Conservation (phyloP, 2,113 vertebrate genomes). For the Rhea pennata region DNA sequence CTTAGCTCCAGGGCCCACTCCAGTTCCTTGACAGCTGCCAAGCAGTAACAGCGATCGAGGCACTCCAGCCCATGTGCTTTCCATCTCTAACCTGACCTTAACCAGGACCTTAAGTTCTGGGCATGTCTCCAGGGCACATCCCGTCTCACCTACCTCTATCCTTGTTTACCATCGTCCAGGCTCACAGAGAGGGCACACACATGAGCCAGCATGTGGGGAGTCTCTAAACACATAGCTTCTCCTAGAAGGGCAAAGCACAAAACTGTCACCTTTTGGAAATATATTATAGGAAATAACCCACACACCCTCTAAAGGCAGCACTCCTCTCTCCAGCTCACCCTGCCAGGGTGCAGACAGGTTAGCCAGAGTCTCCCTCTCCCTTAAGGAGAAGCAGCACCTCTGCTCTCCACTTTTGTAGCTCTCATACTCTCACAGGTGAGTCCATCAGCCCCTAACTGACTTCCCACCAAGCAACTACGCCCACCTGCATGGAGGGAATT, state of each 20-base stretch:
- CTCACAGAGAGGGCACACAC: too few relatives aligned
- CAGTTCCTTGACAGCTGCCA: neutral
- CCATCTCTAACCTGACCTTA: neutral
- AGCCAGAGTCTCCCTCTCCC: neutral
- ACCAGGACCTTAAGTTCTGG: too few relatives aligned
- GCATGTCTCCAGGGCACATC: neutral
- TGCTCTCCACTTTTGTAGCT: neutral
- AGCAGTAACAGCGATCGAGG: neutral
- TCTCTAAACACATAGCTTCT: neutral
- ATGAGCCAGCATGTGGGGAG: too few relatives aligned
- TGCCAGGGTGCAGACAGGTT: neutral
- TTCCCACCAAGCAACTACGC: neutral
- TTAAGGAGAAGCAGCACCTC: rapidly evolving
- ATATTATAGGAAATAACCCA: neutral
- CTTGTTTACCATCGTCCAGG: neutral
- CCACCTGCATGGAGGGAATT: neutral
- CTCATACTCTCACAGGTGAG: neutral
- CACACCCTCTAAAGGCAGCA: rapidly evolving
- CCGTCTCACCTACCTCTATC: neutral
- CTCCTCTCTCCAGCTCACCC: neutral
- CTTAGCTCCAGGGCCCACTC: neutral
- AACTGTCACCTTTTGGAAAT: too few relatives aligned
- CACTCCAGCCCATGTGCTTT: neutral
- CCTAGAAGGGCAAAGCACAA: neutral
- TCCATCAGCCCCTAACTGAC: neutral